Conservation (phyloP, 2,797 vertebrate species). For the Sebastes kiyomatsui region DNA sequence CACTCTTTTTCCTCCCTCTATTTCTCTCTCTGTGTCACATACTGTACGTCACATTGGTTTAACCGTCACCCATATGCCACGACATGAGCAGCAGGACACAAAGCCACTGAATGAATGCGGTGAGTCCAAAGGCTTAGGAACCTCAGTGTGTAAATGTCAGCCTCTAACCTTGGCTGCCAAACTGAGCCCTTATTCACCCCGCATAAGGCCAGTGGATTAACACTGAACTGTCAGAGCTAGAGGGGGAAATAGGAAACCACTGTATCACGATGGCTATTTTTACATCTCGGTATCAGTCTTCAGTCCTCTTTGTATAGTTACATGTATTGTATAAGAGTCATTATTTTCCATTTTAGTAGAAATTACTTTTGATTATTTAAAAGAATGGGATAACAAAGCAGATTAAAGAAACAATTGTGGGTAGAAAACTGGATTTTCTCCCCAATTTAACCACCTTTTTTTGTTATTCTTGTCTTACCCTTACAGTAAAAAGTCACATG, state of each 20-base stretch:
- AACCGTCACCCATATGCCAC: constrained; percentile 12
- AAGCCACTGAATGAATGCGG: constrained; percentile 31
- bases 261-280: neutral
- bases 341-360: neutral
- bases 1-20: neutral
- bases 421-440: neutral
- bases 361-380: neutral
- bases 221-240: neutral
- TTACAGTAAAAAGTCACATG: neutral
- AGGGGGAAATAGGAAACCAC: neutral
- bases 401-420: neutral
- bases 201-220: constrained; percentile 23
- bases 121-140: constrained; percentile 40
- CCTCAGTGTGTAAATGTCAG: constrained; percentile 53
- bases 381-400: neutral
- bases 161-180: constrained; percentile 32
- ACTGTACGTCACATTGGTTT: constrained; percentile 12
- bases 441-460: neutral
- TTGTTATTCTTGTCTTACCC: neutral
- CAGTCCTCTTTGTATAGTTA: neutral
- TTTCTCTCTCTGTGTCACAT: constrained; percentile 11
- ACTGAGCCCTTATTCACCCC: constrained; percentile 30
- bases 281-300: neutral
- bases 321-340: too few relatives aligned
- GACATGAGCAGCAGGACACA: constrained; percentile 39